phyloP scores from a whole-genome alignment of 2,113 vertebrate genomes.

The Poecile atricapillus region DNA sequence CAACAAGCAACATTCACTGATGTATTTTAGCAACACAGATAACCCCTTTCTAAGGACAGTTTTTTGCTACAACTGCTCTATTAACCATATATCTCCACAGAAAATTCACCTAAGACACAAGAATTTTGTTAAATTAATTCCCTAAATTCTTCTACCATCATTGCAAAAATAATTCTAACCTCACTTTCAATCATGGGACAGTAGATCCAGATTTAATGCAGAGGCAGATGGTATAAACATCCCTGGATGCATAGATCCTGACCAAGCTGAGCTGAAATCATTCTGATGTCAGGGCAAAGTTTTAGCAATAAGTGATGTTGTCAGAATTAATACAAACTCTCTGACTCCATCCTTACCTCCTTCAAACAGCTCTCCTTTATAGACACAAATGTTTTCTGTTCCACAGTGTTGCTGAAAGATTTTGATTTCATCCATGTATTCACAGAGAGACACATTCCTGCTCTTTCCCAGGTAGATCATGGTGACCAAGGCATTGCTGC shows the following conservation, averaged over 20 bases:
- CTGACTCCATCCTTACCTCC: constrained; percentile 77
- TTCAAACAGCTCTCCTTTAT: constrained; percentile 81
- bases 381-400: constrained; percentile 94
- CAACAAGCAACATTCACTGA: neutral
- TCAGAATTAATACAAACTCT: neutral
- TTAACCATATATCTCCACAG: constrained; percentile 9
- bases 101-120: constrained; percentile 47
- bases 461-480: constrained; percentile 89
- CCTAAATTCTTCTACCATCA: constrained; percentile 23
- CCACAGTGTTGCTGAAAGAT: constrained; percentile 95
- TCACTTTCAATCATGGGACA: constrained; percentile 30
- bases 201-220: constrained; percentile 46
- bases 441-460: constrained; percentile 76
- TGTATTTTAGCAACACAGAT: constrained; percentile 4
- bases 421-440: constrained; percentile 84
- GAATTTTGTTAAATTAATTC: constrained; percentile 34
- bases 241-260: constrained; percentile 9
- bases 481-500: constrained; percentile 79
- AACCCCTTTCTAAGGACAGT: constrained; percentile 7
- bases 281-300: constrained; percentile 23
- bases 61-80: constrained; percentile 28
- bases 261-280: constrained; percentile 28
- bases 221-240: constrained; percentile 43
- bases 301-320: neutral
- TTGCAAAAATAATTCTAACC: constrained; percentile 33